Percentiles rank a stretch among this genome's conserved stretches.
Evolutionary conservation across 1,140 invertebrate species (phyloP).

Genomic region (Brachionus rotundiformis): DNA sequence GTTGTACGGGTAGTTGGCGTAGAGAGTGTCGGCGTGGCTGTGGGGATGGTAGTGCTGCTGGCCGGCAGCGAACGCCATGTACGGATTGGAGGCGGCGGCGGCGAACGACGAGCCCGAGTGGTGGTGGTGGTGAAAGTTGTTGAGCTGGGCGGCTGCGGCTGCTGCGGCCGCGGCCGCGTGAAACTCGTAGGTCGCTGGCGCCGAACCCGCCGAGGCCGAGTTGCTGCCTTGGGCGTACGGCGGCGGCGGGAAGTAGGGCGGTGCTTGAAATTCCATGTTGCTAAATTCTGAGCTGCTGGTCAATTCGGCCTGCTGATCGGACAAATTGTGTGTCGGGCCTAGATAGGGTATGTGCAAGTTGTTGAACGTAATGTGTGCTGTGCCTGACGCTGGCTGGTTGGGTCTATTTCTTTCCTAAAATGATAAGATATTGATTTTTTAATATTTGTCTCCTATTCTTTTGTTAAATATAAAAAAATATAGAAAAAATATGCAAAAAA

Average conservation of each 20-base stretch:
- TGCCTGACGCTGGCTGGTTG: too few relatives aligned
- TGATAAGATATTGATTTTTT: neutral
- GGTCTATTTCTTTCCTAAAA: slow-evolving; percentile 16
- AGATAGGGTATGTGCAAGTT: slow-evolving; percentile 3
- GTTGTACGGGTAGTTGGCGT: slow-evolving; percentile 48
- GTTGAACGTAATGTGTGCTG: slow-evolving; percentile 2
- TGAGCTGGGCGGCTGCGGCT: slow-evolving; percentile 41
- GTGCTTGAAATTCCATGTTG: slow-evolving; percentile 52
- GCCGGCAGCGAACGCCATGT: slow-evolving; percentile 13
- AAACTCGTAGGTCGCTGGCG: slow-evolving; percentile 5
- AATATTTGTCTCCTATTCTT: too few relatives aligned
- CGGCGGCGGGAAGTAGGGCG: slow-evolving; percentile 41
- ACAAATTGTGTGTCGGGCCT: neutral
- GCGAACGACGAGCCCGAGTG: neutral
- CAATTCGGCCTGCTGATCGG: neutral
- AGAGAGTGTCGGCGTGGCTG: neutral
- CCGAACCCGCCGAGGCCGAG: neutral
- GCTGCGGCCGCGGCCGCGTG: slow-evolving; percentile 43
- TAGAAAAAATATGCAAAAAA: too few relatives aligned
- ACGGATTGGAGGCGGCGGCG: neutral
- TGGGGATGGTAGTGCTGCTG: slow-evolving; percentile 12
- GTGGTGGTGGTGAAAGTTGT: slow-evolving; percentile 41
- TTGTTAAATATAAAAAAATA: too few relatives aligned
- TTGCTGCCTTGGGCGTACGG: neutral
- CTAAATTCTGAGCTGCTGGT: neutral